These are phyloP conservation scores for Thereuonema tuberculata DNA, from an alignment of 1,140 invertebrate genomes.

Conservation along the genomic window DNA sequence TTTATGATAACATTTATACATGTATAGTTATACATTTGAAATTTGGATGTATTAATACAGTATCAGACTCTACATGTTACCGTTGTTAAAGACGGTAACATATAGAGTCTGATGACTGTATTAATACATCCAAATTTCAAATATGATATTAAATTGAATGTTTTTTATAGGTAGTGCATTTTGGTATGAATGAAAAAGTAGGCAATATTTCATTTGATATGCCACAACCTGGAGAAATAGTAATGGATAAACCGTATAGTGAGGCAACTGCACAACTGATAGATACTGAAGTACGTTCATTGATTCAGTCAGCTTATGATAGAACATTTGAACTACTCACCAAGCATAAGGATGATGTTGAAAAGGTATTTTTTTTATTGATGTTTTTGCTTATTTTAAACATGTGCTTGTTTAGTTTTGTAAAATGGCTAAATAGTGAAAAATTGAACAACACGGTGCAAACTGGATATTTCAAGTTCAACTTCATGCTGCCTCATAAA, in stretches of 20 bases:
- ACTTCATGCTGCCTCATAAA: no score
- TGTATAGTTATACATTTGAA: no score
- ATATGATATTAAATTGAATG: background rate
- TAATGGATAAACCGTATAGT: conserved; percentile 95
- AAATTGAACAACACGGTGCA: no score
- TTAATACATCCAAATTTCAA: no score
- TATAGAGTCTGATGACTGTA: no score
- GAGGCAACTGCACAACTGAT: conserved; percentile 95
- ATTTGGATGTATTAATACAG: no score
- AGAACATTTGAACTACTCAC: conserved; percentile 66
- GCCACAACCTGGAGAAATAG: conserved; percentile 81
- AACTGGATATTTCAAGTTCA: no score
- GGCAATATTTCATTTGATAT: conserved; percentile 94
- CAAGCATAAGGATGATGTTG: conserved; percentile 73
- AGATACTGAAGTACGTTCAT: conserved; percentile 75
- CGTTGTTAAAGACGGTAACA: conserved; percentile 6
- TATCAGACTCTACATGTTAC: conserved; percentile 4
- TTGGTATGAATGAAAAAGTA: conserved; percentile 96
- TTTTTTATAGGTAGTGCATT: conserved; percentile 57
- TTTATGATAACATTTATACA: no score
- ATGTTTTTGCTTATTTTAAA: conserved; percentile 3
- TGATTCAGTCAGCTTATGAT: conserved; percentile 70
- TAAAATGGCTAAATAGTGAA: no score
- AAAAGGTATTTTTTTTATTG: conserved; percentile 45
- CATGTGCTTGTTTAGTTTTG: no score